phyloP scores from a whole-genome alignment of 2,888 invertebrate species.

The Bimastos eiseni region DNA sequence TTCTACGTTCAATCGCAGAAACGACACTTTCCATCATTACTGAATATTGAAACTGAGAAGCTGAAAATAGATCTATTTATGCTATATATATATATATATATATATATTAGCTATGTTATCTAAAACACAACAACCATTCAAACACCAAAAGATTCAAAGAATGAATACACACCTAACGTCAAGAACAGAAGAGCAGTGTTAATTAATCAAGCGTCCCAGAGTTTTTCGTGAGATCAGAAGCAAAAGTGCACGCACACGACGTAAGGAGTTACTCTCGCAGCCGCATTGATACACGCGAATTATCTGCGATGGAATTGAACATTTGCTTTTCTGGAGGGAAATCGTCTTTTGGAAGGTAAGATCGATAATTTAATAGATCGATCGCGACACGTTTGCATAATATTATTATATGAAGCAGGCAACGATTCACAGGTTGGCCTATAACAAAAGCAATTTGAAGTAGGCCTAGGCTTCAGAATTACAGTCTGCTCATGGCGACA shows the following conservation, averaged over 20 bases:
- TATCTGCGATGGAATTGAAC: neutral
- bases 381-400: neutral
- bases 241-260: neutral
- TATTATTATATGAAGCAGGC: no score
- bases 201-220: neutral
- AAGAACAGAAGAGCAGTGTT: neutral
- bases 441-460: no score
- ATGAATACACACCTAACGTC: neutral
- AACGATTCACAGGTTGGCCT: no score
- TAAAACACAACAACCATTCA: neutral
- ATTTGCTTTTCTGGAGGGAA: no score
- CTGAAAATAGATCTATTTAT: neutral
- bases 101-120: neutral
- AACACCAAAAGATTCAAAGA: neutral
- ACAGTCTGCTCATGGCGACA: no score
- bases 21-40: neutral
- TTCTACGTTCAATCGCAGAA: neutral
- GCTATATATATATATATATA: neutral
- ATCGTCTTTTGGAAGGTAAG: neutral
- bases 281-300: neutral
- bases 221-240: neutral
- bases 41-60: neutral
- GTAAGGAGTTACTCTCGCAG: neutral
- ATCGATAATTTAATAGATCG: neutral
- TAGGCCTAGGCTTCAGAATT: no score